These are phyloP conservation scores for Neosilurus hyrtlii DNA, from an alignment of 2,797 vertebrate species.

Conservation along the genomic window DNA sequence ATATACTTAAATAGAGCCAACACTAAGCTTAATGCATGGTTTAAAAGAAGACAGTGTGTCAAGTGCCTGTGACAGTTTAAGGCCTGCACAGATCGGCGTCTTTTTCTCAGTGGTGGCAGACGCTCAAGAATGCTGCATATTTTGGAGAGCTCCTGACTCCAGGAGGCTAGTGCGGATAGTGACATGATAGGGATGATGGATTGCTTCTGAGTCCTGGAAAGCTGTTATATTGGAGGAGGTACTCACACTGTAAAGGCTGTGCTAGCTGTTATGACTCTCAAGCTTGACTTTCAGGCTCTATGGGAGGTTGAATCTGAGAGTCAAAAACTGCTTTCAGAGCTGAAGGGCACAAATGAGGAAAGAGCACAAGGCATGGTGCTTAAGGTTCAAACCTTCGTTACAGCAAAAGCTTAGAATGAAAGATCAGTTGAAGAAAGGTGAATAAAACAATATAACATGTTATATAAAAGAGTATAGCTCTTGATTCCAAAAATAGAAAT, in stretches of 20 bases:
- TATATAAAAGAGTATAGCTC: not conserved
- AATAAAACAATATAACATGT: not conserved
- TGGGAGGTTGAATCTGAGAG: constrained; percentile 80
- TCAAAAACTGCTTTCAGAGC: constrained; percentile 81
- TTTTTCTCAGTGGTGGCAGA: constrained; percentile 31
- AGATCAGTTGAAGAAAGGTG: not conserved
- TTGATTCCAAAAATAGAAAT: not conserved
- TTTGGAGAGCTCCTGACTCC: constrained; percentile 25
- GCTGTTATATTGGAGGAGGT: constrained; percentile 7
- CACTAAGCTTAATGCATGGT: not conserved
- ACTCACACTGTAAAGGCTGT: constrained; percentile 88
- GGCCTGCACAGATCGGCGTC: not conserved
- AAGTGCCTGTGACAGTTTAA: constrained; percentile 41
- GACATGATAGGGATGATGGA: constrained; percentile 3
- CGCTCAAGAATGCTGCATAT: constrained; percentile 33
- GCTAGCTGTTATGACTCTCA: constrained; percentile 68
- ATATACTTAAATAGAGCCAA: not conserved
- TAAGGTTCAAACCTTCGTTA: not conserved
- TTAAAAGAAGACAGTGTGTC: constrained; percentile 13
- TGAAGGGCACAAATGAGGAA: constrained; percentile 45
- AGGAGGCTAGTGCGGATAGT: not conserved
- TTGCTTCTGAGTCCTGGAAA: not conserved
- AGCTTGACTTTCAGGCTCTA: constrained; percentile 75
- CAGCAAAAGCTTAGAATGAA: not conserved
- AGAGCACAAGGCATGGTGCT: not conserved